Evolutionary conservation across 2,888 invertebrate genomes (phyloP), one percentile per base, ranked within the genome.

Genomic region (Junonia oenone): DNA sequence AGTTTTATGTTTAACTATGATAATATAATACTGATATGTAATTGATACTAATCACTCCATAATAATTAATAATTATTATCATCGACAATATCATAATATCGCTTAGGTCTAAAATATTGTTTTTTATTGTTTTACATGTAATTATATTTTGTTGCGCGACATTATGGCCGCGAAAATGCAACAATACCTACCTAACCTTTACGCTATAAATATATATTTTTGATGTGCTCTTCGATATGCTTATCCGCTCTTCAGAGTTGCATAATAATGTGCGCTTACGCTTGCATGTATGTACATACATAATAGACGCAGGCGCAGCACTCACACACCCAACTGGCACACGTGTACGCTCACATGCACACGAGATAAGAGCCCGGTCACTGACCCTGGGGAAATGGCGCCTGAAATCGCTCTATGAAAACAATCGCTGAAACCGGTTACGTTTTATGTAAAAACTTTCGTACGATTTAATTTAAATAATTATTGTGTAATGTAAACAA

Each of bases 351-450:
- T 73, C 63, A 69, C 72, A 68, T 58, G 62, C 69, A 59, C 65
- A 61, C 65, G 60, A 82, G 88, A 89, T 87, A 88, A 88, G 82
- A 78, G 76, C 65, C 45, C 77, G 83, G 83, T 78, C 84, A 72
- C 50, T 76, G 83, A 85, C 80, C 88, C 69, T 65, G 71, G 76
- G 77, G 83, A 82, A 85, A 83, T 83, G 78, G 74, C 75, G 78
- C 80, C 84, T 88, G 87, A 87, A 87, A 86, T 75, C 72, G 67
- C 67, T 74, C 68, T 69, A 71, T 73, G 69, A 72, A 72, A 72
- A 66, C 71, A 69, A 65, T 69, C 69, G 50, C 56, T 58, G 63
- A 63, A 59, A 61, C 29, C 29, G 29, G 33, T 45, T 46, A 51
- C 38, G 38, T 45, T 50, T 51, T 43, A 51, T 35, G 19, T 26